Evolutionary conservation across 2,888 invertebrate genomes (phyloP).

Genomic region (Strigamia transsilvanica): DNA sequence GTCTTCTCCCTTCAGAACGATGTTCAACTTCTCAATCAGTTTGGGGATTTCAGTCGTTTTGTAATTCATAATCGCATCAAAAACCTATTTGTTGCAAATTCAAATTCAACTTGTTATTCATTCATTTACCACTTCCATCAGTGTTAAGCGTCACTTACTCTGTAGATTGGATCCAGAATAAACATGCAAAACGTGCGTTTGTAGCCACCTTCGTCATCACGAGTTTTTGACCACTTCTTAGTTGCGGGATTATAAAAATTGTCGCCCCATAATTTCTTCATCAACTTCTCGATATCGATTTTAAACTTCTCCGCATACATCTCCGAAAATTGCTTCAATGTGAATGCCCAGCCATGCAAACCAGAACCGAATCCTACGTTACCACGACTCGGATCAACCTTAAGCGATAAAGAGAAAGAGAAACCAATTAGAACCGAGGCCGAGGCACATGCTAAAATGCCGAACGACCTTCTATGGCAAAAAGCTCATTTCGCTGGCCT

Average conservation of each 20-base stretch:
- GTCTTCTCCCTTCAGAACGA: slow-evolving; percentile 92
- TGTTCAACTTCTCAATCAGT: slow-evolving; percentile 88
- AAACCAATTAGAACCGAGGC: no score
- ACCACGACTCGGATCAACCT: slow-evolving; percentile 95
- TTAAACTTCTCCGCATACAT: slow-evolving; percentile 99
- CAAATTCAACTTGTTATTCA: neutral
- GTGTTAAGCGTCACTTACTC: slow-evolving; percentile 70
- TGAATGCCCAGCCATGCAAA: slow-evolving; percentile 99
- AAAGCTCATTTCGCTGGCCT: no score
- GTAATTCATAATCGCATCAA: slow-evolving; percentile 88
- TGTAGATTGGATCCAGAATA: slow-evolving; percentile 98
- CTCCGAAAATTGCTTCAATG: slow-evolving; percentile 98
- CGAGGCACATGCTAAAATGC: no score
- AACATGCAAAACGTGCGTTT: slow-evolving; percentile 99
- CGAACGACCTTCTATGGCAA: no score
- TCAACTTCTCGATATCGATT: slow-evolving; percentile 94
- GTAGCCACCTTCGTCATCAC: slow-evolving; percentile 79
- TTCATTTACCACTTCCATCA: no score
- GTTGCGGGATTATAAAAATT: slow-evolving; percentile 97
- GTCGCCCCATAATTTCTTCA: slow-evolving; percentile 96
- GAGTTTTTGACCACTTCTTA: slow-evolving; percentile 97
- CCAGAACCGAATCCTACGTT: slow-evolving; percentile 99
- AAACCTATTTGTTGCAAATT: slow-evolving; percentile 66
- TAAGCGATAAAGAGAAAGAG: no score
- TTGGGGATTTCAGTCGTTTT: slow-evolving; percentile 92